Conservation (phyloP, 2,113 vertebrate genomes). For the Tenebrosternarchus preto region DNA sequence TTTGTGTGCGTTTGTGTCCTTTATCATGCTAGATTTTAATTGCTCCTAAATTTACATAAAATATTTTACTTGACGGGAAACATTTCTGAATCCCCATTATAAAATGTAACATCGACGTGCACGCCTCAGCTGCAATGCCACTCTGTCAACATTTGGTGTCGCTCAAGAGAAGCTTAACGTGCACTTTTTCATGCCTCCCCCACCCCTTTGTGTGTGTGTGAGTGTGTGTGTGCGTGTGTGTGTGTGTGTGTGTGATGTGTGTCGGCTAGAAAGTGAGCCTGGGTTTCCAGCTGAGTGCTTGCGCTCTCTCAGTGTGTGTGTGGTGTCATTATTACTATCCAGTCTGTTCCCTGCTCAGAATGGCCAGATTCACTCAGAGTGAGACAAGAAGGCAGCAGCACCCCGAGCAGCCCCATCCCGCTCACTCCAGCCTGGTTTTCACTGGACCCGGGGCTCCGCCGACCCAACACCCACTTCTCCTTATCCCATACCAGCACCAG, state of each 20-base stretch:
- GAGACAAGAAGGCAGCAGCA: conserved; percentile 86
- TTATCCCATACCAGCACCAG: conserved; percentile 80
- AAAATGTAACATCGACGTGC: too few relatives aligned
- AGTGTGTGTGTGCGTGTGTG: conserved; percentile 70
- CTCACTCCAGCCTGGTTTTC: conserved; percentile 77
- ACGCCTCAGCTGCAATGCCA: conserved; percentile 22
- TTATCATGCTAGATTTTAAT: too few relatives aligned
- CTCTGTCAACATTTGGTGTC: conserved; percentile 63
- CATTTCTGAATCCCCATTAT: neutral
- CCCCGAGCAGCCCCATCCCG: conserved; percentile 74
- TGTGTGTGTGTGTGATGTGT: conserved; percentile 70
- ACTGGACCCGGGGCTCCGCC: conserved; percentile 74
- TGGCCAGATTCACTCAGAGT: conserved; percentile 94
- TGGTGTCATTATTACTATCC: conserved; percentile 83
- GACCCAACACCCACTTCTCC: conserved; percentile 74
- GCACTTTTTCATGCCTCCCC: conserved; percentile 28
- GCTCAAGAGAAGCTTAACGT: conserved; percentile 64
- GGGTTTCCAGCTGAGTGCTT: conserved; percentile 80
- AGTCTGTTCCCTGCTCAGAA: conserved; percentile 84
- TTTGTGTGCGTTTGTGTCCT: too few relatives aligned
- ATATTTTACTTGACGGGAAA: neutral
- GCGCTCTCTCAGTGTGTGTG: conserved; percentile 68
- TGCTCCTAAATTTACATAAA: too few relatives aligned
- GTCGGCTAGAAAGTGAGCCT: conserved; percentile 78
- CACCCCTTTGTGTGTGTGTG: conserved; percentile 49